These are phyloP conservation scores for Lepus americanus DNA, from an alignment of 2,113 vertebrate genomes.

Conservation along the genomic window DNA sequence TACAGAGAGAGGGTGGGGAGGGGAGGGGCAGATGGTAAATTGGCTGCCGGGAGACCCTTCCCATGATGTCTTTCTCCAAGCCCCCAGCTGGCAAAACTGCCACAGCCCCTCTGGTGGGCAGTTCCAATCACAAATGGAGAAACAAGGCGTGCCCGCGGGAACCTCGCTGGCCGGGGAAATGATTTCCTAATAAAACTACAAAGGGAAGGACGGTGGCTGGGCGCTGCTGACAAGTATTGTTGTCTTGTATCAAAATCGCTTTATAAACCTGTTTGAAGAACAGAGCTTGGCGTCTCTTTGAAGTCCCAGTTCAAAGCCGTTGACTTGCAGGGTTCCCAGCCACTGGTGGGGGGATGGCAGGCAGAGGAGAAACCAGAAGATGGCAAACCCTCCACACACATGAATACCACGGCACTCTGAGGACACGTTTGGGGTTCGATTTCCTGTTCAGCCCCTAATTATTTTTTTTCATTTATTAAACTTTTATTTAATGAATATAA, in stretches of 20 bases:
- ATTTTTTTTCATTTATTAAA: not conserved
- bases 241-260: constrained; percentile 89
- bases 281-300: constrained; percentile 87
- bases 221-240: constrained; percentile 87
- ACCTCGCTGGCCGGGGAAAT: constrained; percentile 84
- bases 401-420: constrained; percentile 40
- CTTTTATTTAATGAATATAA: too few relatives aligned
- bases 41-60: constrained; percentile 80
- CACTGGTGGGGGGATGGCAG: constrained; percentile 63
- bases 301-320: constrained; percentile 88
- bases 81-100: constrained; percentile 82
- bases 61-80: constrained; percentile 81
- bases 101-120: constrained; percentile 81
- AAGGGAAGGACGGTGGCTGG: constrained; percentile 87
- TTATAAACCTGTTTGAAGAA: constrained; percentile 89
- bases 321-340: constrained; percentile 78
- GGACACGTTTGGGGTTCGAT: not conserved
- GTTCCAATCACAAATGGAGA: constrained; percentile 84
- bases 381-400: constrained; percentile 69
- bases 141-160: constrained; percentile 85
- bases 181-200: constrained; percentile 91
- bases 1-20: constrained; percentile 73
- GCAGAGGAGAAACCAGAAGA: constrained; percentile 53
- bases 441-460: constrained; percentile 22
- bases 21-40: constrained; percentile 84